phyloP scores from a whole-genome alignment of 2,888 invertebrate species.

The Philopedon plagiatum region DNA sequence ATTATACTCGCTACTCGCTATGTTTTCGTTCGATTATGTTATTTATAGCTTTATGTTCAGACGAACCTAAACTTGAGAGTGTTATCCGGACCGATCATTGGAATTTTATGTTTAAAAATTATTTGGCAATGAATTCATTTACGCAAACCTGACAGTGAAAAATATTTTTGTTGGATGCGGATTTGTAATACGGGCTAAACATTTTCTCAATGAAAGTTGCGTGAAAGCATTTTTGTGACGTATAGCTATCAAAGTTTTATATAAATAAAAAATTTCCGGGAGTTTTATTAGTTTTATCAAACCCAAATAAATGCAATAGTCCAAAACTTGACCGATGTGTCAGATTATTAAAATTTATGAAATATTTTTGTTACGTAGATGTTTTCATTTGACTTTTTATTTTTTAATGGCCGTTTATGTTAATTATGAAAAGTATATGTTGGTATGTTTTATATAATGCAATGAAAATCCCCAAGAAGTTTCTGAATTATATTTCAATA shows the following conservation, averaged over 20 bases:
- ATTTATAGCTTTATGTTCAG: conserved; percentile 31
- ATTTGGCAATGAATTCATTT: conserved; percentile 51
- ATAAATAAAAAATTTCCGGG: too few species aligned
- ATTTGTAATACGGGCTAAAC: conserved; percentile 17
- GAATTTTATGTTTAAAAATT: conserved; percentile 49
- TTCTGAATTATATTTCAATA: too few species aligned
- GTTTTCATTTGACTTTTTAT: too few species aligned
- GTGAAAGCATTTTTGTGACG: conserved; percentile 27
- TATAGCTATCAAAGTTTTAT: background rate
- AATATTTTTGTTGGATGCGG: conserved; percentile 31
- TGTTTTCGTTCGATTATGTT: conserved; percentile 20
- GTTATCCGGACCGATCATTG: conserved; percentile 38
- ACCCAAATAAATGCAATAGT: too few species aligned
- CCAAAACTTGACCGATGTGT: too few species aligned
- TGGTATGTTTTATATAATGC: too few species aligned
- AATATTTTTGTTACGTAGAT: too few species aligned
- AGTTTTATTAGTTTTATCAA: too few species aligned
- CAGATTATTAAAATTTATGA: too few species aligned
- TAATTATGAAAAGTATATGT: too few species aligned
- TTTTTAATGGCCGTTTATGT: too few species aligned
- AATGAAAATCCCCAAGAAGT: too few species aligned
- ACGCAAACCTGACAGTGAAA: conserved; percentile 54
- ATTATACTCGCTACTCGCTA: conserved; percentile 1
- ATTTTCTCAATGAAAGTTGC: conserved; percentile 35
- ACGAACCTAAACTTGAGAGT: conserved; percentile 25